Base-by-base conservation (phyloP, 2,797 vertebrate genomes). In the Knipowitschia caucasica region DNA sequence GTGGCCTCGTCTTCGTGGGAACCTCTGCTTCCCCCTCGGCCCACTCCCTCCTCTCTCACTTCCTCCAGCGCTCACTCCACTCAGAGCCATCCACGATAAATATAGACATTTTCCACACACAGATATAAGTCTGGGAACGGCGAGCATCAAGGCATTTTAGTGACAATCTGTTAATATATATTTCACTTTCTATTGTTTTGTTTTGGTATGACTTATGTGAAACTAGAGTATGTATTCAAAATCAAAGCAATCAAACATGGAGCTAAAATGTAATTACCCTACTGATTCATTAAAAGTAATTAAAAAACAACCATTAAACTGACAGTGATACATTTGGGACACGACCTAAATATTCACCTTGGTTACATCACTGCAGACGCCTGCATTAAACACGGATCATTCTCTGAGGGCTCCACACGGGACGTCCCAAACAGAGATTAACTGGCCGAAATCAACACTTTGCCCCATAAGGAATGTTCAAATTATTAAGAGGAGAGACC, bases 1-100 rank as follows among this genome's bases (percentile, higher is more conserved):
- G 69, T 76, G 85, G 71, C 63, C 54, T 54, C 2, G 23, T 29
- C 59, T 78, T 72, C 68, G 75, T 89, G 88, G 87, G 88, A 91
- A 90, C 57, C 33, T 61, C 31, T 59, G 20, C 53, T 35, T 25
- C 11, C 38, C n/a, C 42, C 31, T 17, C 43, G 11, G 56, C 21
- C 56, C 55, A 45, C 57, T 47, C 53, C 58, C 62, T 72, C 51
- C 53, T 62, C 59, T 69, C 63, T 62, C 72, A 75, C 69, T 82
- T 85, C 81, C 84, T 82, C 73, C 59, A 25, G 27, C 43, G 43
- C 53, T 51, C 29, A 55, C 59, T 74, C 68, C 56, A 51, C 55
- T 67, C 56, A 46, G 21, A 71, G 36, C 54, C 29, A 68, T 72
- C 67, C 59, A 1, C 7, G 58, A 64, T 65, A 72, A 68, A 67